phyloP scores from a whole-genome alignment of 2,888 invertebrate genomes.

The Euproctis similis region DNA sequence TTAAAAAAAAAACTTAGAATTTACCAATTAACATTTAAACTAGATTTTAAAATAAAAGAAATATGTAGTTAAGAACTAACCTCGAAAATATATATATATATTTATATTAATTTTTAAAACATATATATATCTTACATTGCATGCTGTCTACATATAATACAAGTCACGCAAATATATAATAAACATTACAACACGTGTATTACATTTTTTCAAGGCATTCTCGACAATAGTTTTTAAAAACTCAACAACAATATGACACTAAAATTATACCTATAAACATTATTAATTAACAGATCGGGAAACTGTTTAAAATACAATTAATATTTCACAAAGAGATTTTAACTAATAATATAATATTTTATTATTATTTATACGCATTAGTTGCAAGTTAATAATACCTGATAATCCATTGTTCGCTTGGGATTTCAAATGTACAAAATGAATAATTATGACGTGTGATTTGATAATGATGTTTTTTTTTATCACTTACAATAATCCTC shows the following conservation, averaged over 20 bases:
- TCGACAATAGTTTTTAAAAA: conserved; percentile 11
- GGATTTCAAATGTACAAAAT: conserved; percentile 10
- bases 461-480: conserved; percentile 4
- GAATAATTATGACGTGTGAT: conserved; percentile 13
- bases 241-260: no score
- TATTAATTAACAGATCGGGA: no score
- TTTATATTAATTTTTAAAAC: no score
- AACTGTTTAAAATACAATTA: no score
- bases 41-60: no score
- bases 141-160: conserved; percentile 22
- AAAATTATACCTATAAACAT: no score
- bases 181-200: conserved; percentile 14
- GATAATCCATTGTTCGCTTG: conserved; percentile 16
- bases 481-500: conserved; percentile 21
- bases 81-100: no score
- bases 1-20: no score
- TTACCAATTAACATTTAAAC: no score
- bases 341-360: not conserved
- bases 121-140: conserved; percentile 13
- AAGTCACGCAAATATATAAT: conserved; percentile 24
- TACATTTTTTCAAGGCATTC: conserved; percentile 15
- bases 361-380: conserved; percentile 1
- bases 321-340: no score
- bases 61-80: no score
- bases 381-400: conserved; percentile 17